Base-by-base conservation (phyloP, 2,113 vertebrate genomes). In the Henicopernis longicauda region DNA sequence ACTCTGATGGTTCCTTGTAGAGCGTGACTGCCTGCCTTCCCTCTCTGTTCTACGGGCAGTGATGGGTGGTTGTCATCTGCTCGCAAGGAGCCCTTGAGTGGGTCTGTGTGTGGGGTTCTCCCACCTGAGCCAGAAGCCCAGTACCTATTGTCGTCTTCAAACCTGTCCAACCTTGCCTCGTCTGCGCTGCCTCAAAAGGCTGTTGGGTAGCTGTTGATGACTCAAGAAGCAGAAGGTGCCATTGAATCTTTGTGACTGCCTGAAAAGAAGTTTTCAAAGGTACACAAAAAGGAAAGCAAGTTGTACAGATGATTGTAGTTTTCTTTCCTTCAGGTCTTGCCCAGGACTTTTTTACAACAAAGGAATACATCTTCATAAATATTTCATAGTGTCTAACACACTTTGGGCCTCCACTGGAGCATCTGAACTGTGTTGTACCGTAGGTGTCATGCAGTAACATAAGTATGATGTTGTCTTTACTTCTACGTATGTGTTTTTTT, bases 91-190 rank as follows among this genome's bases (percentile, higher is more conserved):
- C 21, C 31, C 31, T 27, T 26, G 9, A 36, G 10, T 18, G 36
- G 2, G 2, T 4, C 31, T 38, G 40, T 19, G 6, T 1, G 2
- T 52, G n/a, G 11, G 19, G 7, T 32, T 73, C 12, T 86, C 19
- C 54, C 19, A 15, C 32, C 66, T 71, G 59, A 42, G 44, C 55
- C 4, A 0, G 20, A 5, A 2, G 9, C 19, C 6, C 38, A 3
- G 11, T 13, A 13, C n/a, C 19, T 6, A 3, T 44, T 0, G 0
- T 19, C 1, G 0, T 17, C 29, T 16, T 38, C 36, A 31, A 21
- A 20, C 11, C 34, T n/a, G 11, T 1, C 27, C 16, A 58, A 38
- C 20, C 57, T 66, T n/a, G 5, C n/a, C 13, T 83, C 31, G 29
- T 23, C 54, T 45, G n/a, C 2, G 7, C 34, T 59, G 32, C 40